Evolutionary conservation across 1,140 invertebrate genomes (phyloP), one percentile per base, ranked within the genome.

Genomic region (Pachypeltis micranthus): DNA sequence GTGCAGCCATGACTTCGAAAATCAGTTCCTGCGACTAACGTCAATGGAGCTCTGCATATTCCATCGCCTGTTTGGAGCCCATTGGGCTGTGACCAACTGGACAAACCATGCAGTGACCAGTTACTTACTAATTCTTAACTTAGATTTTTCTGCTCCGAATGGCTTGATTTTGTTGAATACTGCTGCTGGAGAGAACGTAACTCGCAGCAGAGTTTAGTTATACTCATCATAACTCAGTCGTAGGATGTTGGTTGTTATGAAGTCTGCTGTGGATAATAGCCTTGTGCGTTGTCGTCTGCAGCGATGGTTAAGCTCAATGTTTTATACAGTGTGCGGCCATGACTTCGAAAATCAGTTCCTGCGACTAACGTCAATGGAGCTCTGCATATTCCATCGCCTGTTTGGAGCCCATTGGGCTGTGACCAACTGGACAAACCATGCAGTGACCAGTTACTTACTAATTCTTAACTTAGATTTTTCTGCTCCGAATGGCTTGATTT

Each of bases 361-460:
- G 74, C 66, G 57, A 63, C 66, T 59, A 54, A 64, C 74, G 76
- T 78, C 74, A 79, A 76, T 74, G 72, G 77, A 74, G 70, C 72
- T 75, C 74, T 10, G 77, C 82, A 84, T 84, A 85, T 85, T 84
- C 81, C 83, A 83, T 79, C 79, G 76, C 75, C 80, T 79, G 76
- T 76, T 77, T 79, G 78, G 74, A 86, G 83, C 76, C 81, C 78
- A 76, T 85, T 73, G 81, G 82, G 76, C 80, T 21, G 69, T 80
- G 78, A 85, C 69, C 76, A 78, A 73, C 75, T 77, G 80, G 84
- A 81, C 70, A 83, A 85, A 85, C 84, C 84, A 86, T 86, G 81
- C 76, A 76, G 73, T 70, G 76, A 70, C 86, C 83, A 86, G 66
- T 63, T 39, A 16, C 31, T 39, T 39, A 10, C 16, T 39, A 16